These are phyloP conservation scores for Drosophila jambulina DNA, from an alignment of 1,140 invertebrate genomes.

Conservation along the genomic window DNA sequence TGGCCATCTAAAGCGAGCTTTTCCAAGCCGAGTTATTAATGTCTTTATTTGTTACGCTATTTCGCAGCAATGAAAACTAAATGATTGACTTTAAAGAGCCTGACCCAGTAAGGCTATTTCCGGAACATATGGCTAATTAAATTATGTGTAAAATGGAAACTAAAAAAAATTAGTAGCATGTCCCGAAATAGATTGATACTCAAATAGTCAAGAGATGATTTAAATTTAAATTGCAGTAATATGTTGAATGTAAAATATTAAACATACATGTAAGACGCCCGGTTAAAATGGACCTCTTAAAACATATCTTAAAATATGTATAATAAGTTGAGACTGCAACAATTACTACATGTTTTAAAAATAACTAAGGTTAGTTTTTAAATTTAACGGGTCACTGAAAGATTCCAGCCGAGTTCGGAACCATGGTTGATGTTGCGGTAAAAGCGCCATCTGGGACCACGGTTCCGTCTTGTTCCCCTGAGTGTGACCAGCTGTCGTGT, in stretches of 20 bases:
- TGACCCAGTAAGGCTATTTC: slow-evolving; percentile 1
- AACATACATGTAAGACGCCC: neutral
- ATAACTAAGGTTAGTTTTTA: too few species aligned
- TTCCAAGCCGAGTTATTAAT: neutral
- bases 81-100: slow-evolving; percentile 4
- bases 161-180: neutral
- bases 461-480: too few species aligned
- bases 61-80: slow-evolving; percentile 1
- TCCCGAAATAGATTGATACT: neutral
- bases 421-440: neutral
- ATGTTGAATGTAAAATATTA: neutral
- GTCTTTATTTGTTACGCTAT: slow-evolving; percentile 13
- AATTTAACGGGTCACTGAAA: neutral
- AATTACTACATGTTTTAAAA: too few species aligned
- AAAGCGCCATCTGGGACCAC: neutral
- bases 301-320: neutral
- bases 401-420: neutral
- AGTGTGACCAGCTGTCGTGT: too few species aligned
- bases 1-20: neutral
- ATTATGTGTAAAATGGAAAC: neutral
- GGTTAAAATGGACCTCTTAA: neutral
- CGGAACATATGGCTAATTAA: neutral
- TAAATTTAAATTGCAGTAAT: too few species aligned
- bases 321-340: too few species aligned
- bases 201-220: neutral